Evolutionary conservation across 1,140 invertebrate genomes (phyloP).

Genomic region (Choristoneura fumiferana): DNA sequence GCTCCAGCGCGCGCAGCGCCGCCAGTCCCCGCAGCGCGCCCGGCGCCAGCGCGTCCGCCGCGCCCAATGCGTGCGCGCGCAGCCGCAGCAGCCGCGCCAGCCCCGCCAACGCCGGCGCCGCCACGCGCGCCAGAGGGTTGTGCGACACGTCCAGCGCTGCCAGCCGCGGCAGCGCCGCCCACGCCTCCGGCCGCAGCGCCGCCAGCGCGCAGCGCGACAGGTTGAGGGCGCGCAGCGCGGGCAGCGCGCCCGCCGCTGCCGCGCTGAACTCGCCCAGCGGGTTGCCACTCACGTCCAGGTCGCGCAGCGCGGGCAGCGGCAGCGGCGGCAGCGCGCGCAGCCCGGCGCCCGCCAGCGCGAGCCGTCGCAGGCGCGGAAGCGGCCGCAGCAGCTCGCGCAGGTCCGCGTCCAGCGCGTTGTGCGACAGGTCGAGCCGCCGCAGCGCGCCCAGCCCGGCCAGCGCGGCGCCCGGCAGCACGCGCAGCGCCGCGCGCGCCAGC

Average conservation of each 20-base stretch:
- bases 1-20: slow-evolving; percentile 80
- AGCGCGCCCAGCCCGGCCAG: slow-evolving; percentile 88
- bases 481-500: slow-evolving; percentile 87
- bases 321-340: slow-evolving; percentile 83
- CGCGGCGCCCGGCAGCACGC: slow-evolving; percentile 90
- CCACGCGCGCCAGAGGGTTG: slow-evolving; percentile 79
- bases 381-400: slow-evolving; percentile 92
- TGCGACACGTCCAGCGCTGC: slow-evolving; percentile 80
- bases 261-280: slow-evolving; percentile 79
- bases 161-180: slow-evolving; percentile 72
- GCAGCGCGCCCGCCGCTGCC: slow-evolving; percentile 79
- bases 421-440: slow-evolving; percentile 86
- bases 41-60: slow-evolving; percentile 81
- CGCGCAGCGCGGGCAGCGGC: slow-evolving; percentile 80
- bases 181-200: slow-evolving; percentile 79
- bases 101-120: slow-evolving; percentile 70
- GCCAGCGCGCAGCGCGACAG: slow-evolving; percentile 82
- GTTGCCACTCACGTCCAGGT: slow-evolving; percentile 86
- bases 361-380: slow-evolving; percentile 84
- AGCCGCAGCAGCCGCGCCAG: slow-evolving; percentile 67
- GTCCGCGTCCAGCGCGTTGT: slow-evolving; percentile 87
- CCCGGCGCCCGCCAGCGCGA: slow-evolving; percentile 84
- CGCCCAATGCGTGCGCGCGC: slow-evolving; percentile 71
- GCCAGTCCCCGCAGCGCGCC: slow-evolving; percentile 81
- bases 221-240: slow-evolving; percentile 80